phyloP scores from a whole-genome alignment of 2,888 invertebrate genomes.

The Melipona beecheii region DNA sequence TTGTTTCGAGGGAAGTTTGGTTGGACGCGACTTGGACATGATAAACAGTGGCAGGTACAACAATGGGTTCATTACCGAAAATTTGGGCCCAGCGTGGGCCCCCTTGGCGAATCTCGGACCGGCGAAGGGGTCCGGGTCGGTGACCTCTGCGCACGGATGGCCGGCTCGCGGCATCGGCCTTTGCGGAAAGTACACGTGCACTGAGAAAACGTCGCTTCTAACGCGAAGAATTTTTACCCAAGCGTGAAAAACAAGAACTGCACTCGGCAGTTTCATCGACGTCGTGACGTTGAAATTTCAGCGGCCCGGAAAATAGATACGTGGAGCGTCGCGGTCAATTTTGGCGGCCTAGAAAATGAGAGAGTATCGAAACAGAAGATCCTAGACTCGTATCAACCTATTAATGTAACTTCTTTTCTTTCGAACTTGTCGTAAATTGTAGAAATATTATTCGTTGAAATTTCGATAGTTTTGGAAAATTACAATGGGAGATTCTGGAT shows the following conservation, averaged over 20 bases:
- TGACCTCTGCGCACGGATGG: constrained; percentile 50
- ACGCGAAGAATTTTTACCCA: neutral
- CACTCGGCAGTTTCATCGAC: too few relatives aligned
- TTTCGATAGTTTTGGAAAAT: neutral
- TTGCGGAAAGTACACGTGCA: constrained; percentile 56
- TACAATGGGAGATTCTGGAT: too few relatives aligned
- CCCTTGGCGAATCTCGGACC: constrained; percentile 53
- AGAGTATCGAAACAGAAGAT: too few relatives aligned
- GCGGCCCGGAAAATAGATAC: too few relatives aligned
- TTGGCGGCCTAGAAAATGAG: too few relatives aligned
- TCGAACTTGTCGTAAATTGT: too few relatives aligned
- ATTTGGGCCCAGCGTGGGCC: constrained; percentile 57
- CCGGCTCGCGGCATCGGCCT: constrained; percentile 25
- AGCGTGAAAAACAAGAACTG: neutral
- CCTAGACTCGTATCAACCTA: too few relatives aligned
- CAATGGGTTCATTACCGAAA: constrained; percentile 71
- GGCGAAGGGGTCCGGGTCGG: constrained; percentile 57
- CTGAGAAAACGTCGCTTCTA: constrained; percentile 14
- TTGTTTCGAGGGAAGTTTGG: neutral
- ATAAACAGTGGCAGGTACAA: constrained; percentile 65
- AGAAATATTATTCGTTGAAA: neutral
- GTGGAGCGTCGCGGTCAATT: too few relatives aligned
- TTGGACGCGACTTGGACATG: constrained; percentile 36
- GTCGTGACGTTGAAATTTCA: too few relatives aligned
- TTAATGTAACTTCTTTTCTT: too few relatives aligned